phyloP scores from a whole-genome alignment of 2,888 invertebrate genomes.

The Lepidochrysops patricia region DNA sequence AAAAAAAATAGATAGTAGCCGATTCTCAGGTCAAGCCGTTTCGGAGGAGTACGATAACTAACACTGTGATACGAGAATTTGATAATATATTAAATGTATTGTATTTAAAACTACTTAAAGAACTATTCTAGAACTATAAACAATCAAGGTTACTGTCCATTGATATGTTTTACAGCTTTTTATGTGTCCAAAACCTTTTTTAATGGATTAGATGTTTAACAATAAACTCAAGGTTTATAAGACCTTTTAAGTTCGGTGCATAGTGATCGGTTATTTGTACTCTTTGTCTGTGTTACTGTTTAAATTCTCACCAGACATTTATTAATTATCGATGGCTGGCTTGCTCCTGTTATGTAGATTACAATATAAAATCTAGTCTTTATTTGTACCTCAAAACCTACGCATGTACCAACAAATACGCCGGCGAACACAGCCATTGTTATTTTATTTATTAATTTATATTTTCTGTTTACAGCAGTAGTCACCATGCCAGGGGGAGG shows the following conservation, averaged over 20 bases:
- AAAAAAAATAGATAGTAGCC: too few species aligned
- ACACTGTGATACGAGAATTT: too few species aligned
- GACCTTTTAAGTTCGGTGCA: constrained; percentile 7
- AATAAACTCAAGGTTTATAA: constrained; percentile 9
- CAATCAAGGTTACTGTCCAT: not conserved
- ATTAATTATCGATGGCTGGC: too few species aligned
- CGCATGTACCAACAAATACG: too few species aligned
- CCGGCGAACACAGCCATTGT: too few species aligned
- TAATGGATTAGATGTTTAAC: not conserved
- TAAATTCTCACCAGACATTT: not conserved
- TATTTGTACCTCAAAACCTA: too few species aligned
- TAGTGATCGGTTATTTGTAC: not conserved
- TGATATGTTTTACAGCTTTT: constrained; percentile 1
- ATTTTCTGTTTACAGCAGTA: constrained; percentile 47
- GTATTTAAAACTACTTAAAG: not conserved
- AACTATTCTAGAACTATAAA: not conserved
- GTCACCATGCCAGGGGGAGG: constrained; percentile 83
- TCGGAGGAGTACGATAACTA: too few species aligned
- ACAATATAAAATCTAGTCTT: too few species aligned
- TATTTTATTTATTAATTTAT: constrained; percentile 17
- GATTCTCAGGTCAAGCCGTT: too few species aligned
- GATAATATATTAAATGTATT: not conserved
- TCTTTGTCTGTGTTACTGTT: not conserved
- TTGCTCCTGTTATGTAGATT: too few species aligned
- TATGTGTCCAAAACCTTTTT: constrained; percentile 5